A percentile compares a stretch with the other conserved stretches of the same genome.
Conservation (phyloP, 2,113 vertebrate genomes). For the Aptenodytes patagonicus region DNA sequence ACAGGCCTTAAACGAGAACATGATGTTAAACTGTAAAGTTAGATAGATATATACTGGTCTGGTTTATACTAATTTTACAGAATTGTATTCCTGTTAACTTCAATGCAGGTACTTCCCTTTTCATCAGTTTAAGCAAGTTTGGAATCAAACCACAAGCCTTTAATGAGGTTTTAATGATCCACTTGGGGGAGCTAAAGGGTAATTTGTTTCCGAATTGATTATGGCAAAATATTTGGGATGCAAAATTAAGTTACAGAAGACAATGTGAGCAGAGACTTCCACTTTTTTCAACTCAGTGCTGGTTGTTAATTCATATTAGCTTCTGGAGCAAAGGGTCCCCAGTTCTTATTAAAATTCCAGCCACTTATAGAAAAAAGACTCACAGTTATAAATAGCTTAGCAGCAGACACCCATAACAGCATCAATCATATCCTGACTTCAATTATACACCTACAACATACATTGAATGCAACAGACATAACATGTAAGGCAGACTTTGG, state of each 20-base stretch:
- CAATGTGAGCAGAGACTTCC: neutral
- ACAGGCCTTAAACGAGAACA: neutral
- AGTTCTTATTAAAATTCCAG: neutral
- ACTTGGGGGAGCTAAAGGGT: slow-evolving; percentile 61
- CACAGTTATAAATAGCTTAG: neutral
- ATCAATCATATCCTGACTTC: neutral
- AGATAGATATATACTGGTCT: neutral
- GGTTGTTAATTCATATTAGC: neutral
- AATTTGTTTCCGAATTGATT: slow-evolving; percentile 33
- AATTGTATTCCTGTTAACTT: neutral
- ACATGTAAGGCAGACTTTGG: neutral
- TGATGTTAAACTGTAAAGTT: neutral
- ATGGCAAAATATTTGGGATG: neutral
- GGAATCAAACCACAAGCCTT: neutral
- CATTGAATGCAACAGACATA: neutral
- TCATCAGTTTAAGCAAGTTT: neutral
- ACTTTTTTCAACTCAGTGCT: neutral
- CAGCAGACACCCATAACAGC: neutral
- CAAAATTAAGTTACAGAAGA: neutral
- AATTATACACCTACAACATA: neutral
- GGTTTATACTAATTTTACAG: neutral
- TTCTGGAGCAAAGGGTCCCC: neutral
- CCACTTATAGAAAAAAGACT: neutral
- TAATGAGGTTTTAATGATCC: slow-evolving; percentile 35
- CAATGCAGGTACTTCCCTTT: neutral